Conservation (phyloP, 2,888 invertebrate species). For the Argyresthia albistria region DNA sequence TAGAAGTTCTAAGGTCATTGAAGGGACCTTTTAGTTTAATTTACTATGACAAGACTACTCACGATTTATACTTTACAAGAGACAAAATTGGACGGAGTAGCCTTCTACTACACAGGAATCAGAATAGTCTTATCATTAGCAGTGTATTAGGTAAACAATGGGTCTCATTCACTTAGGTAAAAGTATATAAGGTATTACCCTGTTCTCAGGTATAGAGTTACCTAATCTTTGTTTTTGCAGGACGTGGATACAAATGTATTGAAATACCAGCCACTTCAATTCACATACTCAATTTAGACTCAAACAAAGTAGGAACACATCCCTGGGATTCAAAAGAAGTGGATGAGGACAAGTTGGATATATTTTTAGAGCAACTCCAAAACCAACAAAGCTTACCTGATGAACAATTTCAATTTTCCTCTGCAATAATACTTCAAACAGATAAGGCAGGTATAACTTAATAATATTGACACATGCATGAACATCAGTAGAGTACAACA, state of each 20-base stretch:
- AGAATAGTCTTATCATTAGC: conserved; percentile 49
- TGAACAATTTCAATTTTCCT: conserved; percentile 34
- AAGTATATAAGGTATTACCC: neutral
- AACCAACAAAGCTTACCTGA: conserved; percentile 41
- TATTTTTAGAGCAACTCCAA: conserved; percentile 19
- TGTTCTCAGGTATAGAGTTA: neutral
- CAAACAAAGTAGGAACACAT: conserved; percentile 29
- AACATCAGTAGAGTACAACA: too few relatives aligned
- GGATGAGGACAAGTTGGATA: conserved; percentile 30
- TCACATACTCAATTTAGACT: conserved; percentile 59
- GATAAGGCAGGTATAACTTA: too few relatives aligned
- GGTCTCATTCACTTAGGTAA: neutral
- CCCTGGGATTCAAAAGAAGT: conserved; percentile 33
- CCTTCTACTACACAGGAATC: conserved; percentile 74
- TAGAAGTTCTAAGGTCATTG: conserved; percentile 68
- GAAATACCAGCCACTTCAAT: conserved; percentile 78
- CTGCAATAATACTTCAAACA: conserved; percentile 11
- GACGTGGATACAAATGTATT: conserved; percentile 53
- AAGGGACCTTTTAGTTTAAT: conserved; percentile 91
- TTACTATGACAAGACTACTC: conserved; percentile 74
- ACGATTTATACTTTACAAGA: conserved; percentile 83
- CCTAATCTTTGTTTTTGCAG: conserved; percentile 22
- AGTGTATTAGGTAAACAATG: conserved; percentile 62
- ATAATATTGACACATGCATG: too few relatives aligned
- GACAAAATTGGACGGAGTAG: conserved; percentile 91